Evolutionary conservation across 2,888 invertebrate species (phyloP).

Genomic region (Lasioglossum morio): DNA sequence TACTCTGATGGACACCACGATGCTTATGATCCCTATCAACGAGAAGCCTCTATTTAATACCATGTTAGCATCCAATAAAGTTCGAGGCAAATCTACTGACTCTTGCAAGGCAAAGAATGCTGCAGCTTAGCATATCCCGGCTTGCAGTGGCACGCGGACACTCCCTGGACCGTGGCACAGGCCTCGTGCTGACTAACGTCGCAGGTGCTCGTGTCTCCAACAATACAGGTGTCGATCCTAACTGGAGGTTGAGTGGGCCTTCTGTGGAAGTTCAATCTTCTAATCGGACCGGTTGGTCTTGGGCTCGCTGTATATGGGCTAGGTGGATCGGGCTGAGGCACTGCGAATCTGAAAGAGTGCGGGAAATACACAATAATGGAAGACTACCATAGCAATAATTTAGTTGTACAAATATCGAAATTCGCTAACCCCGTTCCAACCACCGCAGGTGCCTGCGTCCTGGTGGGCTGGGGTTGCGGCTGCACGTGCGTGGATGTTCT

Average conservation of each 20-base stretch:
- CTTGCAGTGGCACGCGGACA: conserved; percentile 95
- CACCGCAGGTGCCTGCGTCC: conserved; percentile 82
- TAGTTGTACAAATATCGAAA: no score
- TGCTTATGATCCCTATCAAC: conserved; percentile 88
- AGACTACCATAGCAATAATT: no score
- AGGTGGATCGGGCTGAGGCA: conserved; percentile 87
- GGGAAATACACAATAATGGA: background rate
- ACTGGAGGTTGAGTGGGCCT: conserved; percentile 90
- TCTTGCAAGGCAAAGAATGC: conserved; percentile 82
- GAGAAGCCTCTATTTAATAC: conserved; percentile 13
- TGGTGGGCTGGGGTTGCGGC: conserved; percentile 80
- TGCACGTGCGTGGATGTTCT: conserved; percentile 82
- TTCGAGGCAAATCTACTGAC: conserved; percentile 53
- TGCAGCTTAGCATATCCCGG: conserved; percentile 87
- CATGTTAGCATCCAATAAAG: background rate
- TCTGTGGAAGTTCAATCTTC: conserved; percentile 87
- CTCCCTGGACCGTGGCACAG: conserved; percentile 92
- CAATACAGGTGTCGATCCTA: conserved; percentile 96
- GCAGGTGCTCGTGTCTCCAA: conserved; percentile 96
- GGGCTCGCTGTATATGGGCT: conserved; percentile 72
- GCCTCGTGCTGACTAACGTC: conserved; percentile 95
- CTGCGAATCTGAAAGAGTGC: conserved; percentile 86
- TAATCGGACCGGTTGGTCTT: conserved; percentile 80
- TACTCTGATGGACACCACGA: conserved; percentile 92
- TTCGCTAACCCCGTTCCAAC: conserved; percentile 85